These are phyloP conservation scores for Keiferia lycopersicella DNA, from an alignment of 2,888 invertebrate genomes.

Conservation along the genomic window DNA sequence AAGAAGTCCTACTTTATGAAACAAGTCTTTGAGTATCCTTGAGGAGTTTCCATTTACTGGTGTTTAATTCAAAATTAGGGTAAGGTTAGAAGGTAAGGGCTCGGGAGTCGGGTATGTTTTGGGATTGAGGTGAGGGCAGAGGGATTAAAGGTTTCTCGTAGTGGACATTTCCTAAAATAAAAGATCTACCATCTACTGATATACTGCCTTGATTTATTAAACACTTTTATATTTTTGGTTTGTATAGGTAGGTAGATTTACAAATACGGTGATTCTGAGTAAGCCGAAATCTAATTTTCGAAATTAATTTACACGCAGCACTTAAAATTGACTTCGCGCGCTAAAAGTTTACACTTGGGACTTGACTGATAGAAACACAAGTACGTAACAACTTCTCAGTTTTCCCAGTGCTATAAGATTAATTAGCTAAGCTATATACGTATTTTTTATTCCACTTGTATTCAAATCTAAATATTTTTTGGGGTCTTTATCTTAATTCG, in stretches of 20 bases:
- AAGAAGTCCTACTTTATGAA: slow-evolving; percentile 46
- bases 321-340: not conserved
- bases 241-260: too few species aligned
- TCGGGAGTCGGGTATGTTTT: not conserved
- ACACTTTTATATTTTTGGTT: not conserved
- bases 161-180: slow-evolving; percentile 6
- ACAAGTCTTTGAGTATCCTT: slow-evolving; percentile 48
- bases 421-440: slow-evolving; percentile 3
- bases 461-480: too few species aligned
- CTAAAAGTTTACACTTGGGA: not conserved
- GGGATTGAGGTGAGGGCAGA: slow-evolving; percentile 12
- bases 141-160: slow-evolving; percentile 2
- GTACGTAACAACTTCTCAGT: not conserved
- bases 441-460: not conserved
- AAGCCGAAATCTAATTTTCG: not conserved
- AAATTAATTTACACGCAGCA: not conserved
- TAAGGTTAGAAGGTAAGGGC: slow-evolving; percentile 32
- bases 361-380: not conserved
- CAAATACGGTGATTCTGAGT: not conserved
- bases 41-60: slow-evolving; percentile 42
- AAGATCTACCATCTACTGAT: too few species aligned
- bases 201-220: not conserved
- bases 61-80: slow-evolving; percentile 43
- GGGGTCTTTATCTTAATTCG: too few species aligned
- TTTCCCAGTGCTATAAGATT: not conserved